Evolutionary conservation across 2,797 vertebrate species (phyloP), one percentile per base, ranked within the genome.

Genomic region (Falco biarmicus): DNA sequence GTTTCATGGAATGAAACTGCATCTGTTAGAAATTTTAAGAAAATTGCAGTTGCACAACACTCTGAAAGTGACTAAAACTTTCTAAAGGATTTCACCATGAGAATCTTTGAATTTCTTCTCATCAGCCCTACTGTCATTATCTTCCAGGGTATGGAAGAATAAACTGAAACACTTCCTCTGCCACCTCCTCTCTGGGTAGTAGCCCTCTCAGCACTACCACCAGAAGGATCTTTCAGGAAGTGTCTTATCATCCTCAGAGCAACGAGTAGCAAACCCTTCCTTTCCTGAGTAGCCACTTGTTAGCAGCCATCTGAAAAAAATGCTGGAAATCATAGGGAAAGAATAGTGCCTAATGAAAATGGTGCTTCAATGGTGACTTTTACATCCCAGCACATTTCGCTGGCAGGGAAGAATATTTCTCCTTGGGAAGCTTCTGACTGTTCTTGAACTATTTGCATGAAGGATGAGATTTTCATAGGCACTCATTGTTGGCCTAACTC

Each of bases 191-290:
- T 81, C 32, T 56, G 32, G 25, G 28, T 41, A 61, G 47, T 10
- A 61, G 34, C 32, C 26, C 34, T 48, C 71, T 56, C 69, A 75
- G 34, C 39, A 57, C 11, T 68, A 86, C 5, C 6, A 17, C 25
- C 16, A 37, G 41, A 77, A 85, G 19, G 48, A 43, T 51, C 93
- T 84, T 73, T 64, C 68, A 89, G 74, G 51, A 84, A 77, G 31
- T 15, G n/a, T 48, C n/a, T 76, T 70, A 54, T 29, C 37, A 60
- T 66, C 17, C n/a, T 87, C 56, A 85, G 32, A 85, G 18, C 64
- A 81, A 81, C 9, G n/a, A 83, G 65, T 91, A 92, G 34, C 17
- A 95, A 95, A 90, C 54, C 24, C 24, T 68, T 92, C 60, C 48
- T 87, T 77, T 90, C n/a, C 34, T 29, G 15, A 91, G 34, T 6